phyloP scores from a whole-genome alignment of 1,140 invertebrate genomes.

The Pseudachorutes palmiensis region DNA sequence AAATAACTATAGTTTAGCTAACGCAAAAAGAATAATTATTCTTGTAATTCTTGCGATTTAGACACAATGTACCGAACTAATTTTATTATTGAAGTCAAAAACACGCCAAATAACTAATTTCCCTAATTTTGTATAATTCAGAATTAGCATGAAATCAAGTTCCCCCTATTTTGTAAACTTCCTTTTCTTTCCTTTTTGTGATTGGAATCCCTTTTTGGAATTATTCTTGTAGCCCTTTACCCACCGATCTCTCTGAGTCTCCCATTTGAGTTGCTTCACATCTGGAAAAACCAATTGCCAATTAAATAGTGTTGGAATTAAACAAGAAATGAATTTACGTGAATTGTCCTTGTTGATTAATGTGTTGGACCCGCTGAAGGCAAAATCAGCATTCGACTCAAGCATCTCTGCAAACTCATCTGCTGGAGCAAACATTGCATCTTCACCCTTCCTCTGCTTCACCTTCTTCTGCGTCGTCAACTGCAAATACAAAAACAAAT shows the following conservation, averaged over 20 bases:
- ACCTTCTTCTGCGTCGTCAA: background rate
- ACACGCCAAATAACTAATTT: too few species aligned
- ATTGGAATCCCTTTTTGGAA: constrained; percentile 14
- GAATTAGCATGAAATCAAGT: too few species aligned
- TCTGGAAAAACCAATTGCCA: constrained; percentile 22
- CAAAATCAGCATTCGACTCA: constrained; percentile 31
- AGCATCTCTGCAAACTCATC: constrained; percentile 37
- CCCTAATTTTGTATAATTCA: too few species aligned
- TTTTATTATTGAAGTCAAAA: too few species aligned
- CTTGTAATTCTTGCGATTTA: too few species aligned
- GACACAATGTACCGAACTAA: too few species aligned
- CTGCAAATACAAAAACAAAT: constrained; percentile 8
- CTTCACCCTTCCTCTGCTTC: constrained; percentile 13
- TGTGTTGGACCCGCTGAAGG: constrained; percentile 24
- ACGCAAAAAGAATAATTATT: too few species aligned
- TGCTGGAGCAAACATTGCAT: constrained; percentile 39
- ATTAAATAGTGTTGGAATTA: background rate
- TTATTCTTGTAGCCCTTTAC: constrained; percentile 27
- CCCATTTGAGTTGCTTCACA: constrained; percentile 39
- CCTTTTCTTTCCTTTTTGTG: constrained; percentile 8
- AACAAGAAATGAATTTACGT: constrained; percentile 21
- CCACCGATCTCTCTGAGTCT: constrained; percentile 37
- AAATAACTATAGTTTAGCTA: too few species aligned
- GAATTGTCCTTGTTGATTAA: constrained; percentile 38
- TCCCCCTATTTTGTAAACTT: background rate